These are phyloP conservation scores for Athalia cordata DNA, from an alignment of 2,888 invertebrate genomes.

Conservation along the genomic window DNA sequence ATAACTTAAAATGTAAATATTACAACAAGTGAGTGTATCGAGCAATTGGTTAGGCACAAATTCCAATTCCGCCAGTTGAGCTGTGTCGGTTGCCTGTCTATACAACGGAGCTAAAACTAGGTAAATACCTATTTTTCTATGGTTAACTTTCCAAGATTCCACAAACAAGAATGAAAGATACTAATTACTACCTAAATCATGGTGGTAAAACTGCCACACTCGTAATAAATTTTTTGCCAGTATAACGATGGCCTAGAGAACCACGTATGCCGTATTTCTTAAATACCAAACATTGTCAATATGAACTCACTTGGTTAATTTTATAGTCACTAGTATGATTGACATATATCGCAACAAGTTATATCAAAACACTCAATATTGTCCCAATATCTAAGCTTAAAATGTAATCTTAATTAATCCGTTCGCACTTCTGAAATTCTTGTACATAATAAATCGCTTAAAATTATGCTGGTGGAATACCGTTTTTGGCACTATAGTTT, in stretches of 20 bases:
- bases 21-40: background rate
- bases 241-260: background rate
- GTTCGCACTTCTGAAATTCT: conserved; percentile 51
- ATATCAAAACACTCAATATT: conserved; percentile 26
- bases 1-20: conserved; percentile 35
- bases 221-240: conserved; percentile 20
- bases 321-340: background rate
- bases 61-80: background rate
- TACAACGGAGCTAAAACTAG: conserved; percentile 18
- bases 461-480: conserved; percentile 14
- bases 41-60: conserved; percentile 11
- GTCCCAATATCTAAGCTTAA: conserved; percentile 48
- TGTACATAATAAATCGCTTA: conserved; percentile 51
- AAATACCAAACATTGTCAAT: conserved; percentile 9
- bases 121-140: conserved; percentile 40
- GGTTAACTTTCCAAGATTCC: conserved; percentile 25
- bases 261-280: background rate
- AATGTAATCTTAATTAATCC: conserved; percentile 32
- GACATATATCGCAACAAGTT: background rate
- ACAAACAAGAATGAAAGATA: background rate
- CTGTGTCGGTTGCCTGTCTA: background rate
- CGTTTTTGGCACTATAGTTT: background rate
- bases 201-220: background rate
- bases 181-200: background rate
- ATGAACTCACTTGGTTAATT: conserved; percentile 12